A percentile compares a stretch with the other conserved stretches of the same genome.
Conservation (phyloP, 2,888 invertebrate species). For the Eueremaeus valkanovi region DNA sequence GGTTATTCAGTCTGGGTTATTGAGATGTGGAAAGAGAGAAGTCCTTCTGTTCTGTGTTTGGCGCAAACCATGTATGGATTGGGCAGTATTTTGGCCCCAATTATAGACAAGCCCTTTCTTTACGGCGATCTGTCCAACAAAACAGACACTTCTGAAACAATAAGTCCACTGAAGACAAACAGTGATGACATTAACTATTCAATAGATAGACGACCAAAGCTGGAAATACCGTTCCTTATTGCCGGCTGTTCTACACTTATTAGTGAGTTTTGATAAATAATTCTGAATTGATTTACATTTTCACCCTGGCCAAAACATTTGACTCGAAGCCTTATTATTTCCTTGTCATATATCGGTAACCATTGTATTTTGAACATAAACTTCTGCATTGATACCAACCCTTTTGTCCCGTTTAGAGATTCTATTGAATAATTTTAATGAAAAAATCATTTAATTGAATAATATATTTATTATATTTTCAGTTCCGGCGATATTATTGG, state of each 20-base stretch:
- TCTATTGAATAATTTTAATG: too few relatives aligned
- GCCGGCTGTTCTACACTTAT: background rate
- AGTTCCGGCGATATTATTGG: background rate
- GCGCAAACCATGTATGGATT: conserved; percentile 38
- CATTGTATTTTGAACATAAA: background rate
- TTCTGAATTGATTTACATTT: too few relatives aligned
- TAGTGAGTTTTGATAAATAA: too few relatives aligned
- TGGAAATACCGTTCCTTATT: background rate
- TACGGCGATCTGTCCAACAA: conserved; percentile 6
- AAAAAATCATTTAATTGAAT: too few relatives aligned
- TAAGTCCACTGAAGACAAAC: background rate
- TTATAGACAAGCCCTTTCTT: conserved; percentile 29
- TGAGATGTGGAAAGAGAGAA: conserved; percentile 36
- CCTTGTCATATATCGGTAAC: background rate
- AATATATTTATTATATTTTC: too few relatives aligned
- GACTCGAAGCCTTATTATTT: too few relatives aligned
- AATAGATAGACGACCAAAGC: background rate
- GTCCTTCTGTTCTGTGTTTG: conserved; percentile 31
- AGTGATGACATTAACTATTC: background rate
- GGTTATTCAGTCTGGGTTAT: conserved; percentile 36
- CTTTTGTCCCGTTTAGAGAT: too few relatives aligned
- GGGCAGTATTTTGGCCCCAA: conserved; percentile 33
- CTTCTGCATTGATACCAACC: background rate
- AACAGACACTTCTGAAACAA: background rate
- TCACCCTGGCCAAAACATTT: too few relatives aligned